Evolutionary conservation across 2,888 invertebrate species (phyloP), one percentile per base, ranked within the genome.

Genomic region (Lithodes maja): DNA sequence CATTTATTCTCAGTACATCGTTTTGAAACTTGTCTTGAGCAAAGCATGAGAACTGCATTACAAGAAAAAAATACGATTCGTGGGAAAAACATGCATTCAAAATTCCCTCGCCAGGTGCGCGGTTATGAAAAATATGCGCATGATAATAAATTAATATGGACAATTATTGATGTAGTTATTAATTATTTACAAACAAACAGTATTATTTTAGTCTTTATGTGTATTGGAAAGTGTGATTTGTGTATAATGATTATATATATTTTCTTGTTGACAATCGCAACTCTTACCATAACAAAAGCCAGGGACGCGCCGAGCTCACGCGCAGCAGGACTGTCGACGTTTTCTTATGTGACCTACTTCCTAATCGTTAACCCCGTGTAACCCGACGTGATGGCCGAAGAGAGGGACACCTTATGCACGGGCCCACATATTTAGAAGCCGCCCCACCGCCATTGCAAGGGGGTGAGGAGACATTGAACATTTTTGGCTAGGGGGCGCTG

Each of bases 271-370:
- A 69, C 33, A 87, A 87, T 87, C 87, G 87, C 87, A 33, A 54
- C 74, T 81, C 77, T 80, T 78, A 87, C 87, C 87, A 87, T 87
- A 87, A 87, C 87, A 87, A 87, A 87, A 87, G 87, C 78, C 79
- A 85, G 85, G 83, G 83, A 83, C 83, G 78, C 85, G 85, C 85
- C 68, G 85, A 85, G 85, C 68, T 68, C 77, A 87, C 87, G 87
- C 87, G 87, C 87, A 87, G 87, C 68, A 87, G 87, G 83, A 87
- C 71, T 50, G 74, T 87, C 83, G 68, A 17, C 87, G 69, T 83
- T 71, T 83, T 69, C 53, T 50, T 80, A 71, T 54, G 83, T 87
- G 87, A 87, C 87, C 87, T 83, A 87, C 83, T 87, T 87, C 82
- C 61, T 87, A 71, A 79, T 71, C 79, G 9, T 54, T 69, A 53